Evolutionary conservation across 30 jellyfish, hydroid and myxozoan species (phyloP), one percentile per base, ranked within the genome.

Genomic region (Aurelia aurita complex sp. Pacific): DNA sequence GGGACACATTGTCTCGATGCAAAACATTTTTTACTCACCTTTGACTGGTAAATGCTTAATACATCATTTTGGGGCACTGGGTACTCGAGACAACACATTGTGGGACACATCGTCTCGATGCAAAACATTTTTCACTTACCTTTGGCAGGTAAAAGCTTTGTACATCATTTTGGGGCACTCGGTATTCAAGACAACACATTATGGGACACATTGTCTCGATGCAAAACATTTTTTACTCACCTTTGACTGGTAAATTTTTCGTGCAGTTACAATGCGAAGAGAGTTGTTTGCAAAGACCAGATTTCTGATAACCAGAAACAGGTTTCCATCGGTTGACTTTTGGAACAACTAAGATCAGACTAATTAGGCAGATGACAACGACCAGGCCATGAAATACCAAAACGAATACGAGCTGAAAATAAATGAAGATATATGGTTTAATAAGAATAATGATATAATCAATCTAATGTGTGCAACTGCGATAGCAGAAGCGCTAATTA

Each of bases 331-430:
- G 64, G 74, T 79, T 57, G 74, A 72, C 91, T 68, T 73, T 71
- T 29, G 91, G 91, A 3, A 79, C 83, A 55, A 60, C 80, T 29
- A 82, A 85, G 17, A 82, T 64, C 5, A 82, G 80, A 29, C 91
- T 33, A 18, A 71, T 82, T 59, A 71, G 11, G 74, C 85, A 69
- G 12, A 82, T 65, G 12, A 69, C 78, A 11, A 82, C 40, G 66
- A 71, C 40, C 10, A 82, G 85, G 23, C 85, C 79, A 42, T 82
- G 91, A 62, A 82, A 69, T 29, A 71, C 91, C 52, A 82, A 10
- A 3, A 82, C 91, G 16, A 82, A 82, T 5, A 82, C 91, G 59
- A 82, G 91, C 91, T 82, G 85, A 57, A 81, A 81, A 14, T 14
- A 42, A 35, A 72, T n/a, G n/a, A 16, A 8, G 0, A 36, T 46